These are phyloP conservation scores for Indri indri DNA, from an alignment of 2,113 vertebrate species.

Conservation along the genomic window DNA sequence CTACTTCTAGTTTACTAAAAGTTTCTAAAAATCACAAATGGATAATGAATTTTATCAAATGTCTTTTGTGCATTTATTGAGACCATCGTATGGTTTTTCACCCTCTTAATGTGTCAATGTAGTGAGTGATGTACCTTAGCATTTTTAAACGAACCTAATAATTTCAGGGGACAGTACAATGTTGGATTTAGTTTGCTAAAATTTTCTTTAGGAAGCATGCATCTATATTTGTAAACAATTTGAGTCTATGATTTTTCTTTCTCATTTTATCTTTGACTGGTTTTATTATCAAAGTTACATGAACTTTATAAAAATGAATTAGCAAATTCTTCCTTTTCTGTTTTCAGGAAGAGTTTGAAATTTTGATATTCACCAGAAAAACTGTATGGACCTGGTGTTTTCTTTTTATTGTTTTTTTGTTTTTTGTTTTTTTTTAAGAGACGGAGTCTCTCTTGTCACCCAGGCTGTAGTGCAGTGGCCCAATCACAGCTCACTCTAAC, in stretches of 20 bases:
- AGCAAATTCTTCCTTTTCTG: not conserved
- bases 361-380: not conserved
- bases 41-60: not conserved
- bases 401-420: not conserved
- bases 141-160: not conserved
- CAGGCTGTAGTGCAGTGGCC: too few relatives aligned
- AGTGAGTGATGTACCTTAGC: not conserved
- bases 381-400: not conserved
- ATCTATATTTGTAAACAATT: not conserved
- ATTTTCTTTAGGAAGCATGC: not conserved
- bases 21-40: not conserved
- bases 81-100: not conserved
- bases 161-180: not conserved
- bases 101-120: not conserved
- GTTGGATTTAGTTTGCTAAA: not conserved
- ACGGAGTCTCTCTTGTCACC: too few relatives aligned
- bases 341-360: not conserved
- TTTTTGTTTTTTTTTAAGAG: too few relatives aligned
- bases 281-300: not conserved
- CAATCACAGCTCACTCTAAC: too few relatives aligned
- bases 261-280: not conserved
- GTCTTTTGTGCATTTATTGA: not conserved
- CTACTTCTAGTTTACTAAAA: not conserved
- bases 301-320: slow-evolving; percentile 23
- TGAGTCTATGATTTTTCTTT: not conserved